Percentiles rank a stretch among this genome's conserved stretches.
phyloP scores from a whole-genome alignment of 2,888 invertebrate species.

The Torymus texanus region DNA sequence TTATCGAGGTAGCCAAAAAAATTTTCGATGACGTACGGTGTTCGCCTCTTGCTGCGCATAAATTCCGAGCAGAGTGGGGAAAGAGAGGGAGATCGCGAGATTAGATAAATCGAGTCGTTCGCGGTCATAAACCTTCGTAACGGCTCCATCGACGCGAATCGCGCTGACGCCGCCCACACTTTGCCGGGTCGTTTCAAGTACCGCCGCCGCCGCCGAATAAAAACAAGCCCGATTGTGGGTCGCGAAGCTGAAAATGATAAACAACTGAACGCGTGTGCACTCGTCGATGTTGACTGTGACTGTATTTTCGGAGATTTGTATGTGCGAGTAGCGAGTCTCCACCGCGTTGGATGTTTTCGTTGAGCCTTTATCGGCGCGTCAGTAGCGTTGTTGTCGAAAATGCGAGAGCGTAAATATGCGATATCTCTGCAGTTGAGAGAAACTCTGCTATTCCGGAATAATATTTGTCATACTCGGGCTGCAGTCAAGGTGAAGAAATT shows the following conservation, averaged over 20 bases:
- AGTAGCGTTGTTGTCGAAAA: no score
- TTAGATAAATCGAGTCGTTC: slow-evolving; percentile 54
- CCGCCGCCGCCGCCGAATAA: slow-evolving; percentile 12
- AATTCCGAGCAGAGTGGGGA: slow-evolving; percentile 22
- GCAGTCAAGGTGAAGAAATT: no score
- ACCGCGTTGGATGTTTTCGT: no score
- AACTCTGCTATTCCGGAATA: no score
- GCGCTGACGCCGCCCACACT: slow-evolving; percentile 29
- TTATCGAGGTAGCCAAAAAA: neutral
- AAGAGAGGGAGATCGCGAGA: slow-evolving; percentile 38
- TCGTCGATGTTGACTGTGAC: neutral
- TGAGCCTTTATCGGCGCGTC: no score
- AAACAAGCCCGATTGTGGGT: slow-evolving; percentile 12
- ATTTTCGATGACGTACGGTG: slow-evolving; percentile 31
- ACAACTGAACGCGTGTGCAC: slow-evolving; percentile 8
- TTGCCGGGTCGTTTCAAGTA: slow-evolving; percentile 26
- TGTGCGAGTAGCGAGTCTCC: neutral
- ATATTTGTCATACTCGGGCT: no score
- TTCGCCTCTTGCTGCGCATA: slow-evolving; percentile 26
- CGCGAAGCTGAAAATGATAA: slow-evolving; percentile 35
- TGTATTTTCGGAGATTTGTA: slow-evolving; percentile 12
- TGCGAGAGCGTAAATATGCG: no score
- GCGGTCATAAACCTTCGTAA: slow-evolving; percentile 41
- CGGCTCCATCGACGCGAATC: slow-evolving; percentile 40
- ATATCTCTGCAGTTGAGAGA: no score